These are phyloP conservation scores for Myiopsitta monachus DNA, from an alignment of 2,113 vertebrate genomes.

Conservation along the genomic window DNA sequence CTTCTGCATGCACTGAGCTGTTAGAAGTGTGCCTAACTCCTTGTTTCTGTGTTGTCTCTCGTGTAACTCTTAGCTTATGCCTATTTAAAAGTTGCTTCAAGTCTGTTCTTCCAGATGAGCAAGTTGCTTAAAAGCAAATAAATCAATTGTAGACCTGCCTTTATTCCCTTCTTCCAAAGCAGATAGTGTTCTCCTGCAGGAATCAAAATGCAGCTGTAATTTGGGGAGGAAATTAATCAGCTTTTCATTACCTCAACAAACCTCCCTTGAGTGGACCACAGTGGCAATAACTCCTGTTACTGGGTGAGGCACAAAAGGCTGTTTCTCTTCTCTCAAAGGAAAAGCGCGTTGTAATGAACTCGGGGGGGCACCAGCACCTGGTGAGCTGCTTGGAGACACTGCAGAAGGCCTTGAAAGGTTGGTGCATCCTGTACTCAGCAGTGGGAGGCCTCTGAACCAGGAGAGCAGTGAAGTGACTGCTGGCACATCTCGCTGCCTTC, in stretches of 20 bases:
- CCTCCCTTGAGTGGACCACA: not conserved
- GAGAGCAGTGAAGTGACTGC: not conserved
- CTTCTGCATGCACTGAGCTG: not conserved
- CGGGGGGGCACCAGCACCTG: slow-evolving; percentile 90
- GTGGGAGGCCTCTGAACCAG: not conserved
- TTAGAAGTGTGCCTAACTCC: not conserved
- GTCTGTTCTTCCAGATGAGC: not conserved
- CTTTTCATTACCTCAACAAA: not conserved
- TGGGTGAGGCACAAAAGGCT: not conserved
- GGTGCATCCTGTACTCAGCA: not conserved
- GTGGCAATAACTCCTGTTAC: not conserved
- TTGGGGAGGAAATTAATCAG: not conserved
- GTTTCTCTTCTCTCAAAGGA: slow-evolving; percentile 75
- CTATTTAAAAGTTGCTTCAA: not conserved
- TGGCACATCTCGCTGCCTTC: fast-evolving
- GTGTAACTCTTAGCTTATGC: not conserved
- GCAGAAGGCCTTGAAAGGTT: slow-evolving; percentile 97
- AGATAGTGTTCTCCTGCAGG: not conserved
- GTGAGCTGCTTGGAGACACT: slow-evolving; percentile 93
- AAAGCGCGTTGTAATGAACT: slow-evolving; percentile 89
- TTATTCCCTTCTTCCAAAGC: not conserved
- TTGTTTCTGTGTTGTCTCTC: not conserved
- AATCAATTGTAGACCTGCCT: not conserved
- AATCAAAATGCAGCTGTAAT: not conserved
- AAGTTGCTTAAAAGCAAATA: not conserved